Evolutionary conservation across 2,797 vertebrate species (phyloP), one percentile per base, ranked within the genome.

Genomic region (Trachops cirrhosus): DNA sequence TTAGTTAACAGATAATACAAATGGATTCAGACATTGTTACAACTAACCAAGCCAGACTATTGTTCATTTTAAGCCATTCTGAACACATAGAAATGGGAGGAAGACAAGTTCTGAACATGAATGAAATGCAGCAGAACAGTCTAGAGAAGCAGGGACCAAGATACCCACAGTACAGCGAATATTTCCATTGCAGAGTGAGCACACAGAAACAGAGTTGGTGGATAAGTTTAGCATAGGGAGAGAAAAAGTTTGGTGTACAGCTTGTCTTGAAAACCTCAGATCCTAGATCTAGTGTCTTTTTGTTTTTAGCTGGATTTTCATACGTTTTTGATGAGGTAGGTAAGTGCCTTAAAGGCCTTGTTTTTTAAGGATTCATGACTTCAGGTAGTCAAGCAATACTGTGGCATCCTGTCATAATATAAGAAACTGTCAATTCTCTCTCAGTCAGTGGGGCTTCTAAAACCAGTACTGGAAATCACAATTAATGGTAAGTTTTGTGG

Each of bases 1-100:
- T 29, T 50, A 50, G 1, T 64, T 74, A 34, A 39, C 8, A 24
- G 24, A 89, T 21, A 95, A 83, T 74, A 73, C 96, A 87, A 86
- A 50, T 9, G 0, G 24, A 64, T 71, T 84, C 39, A 52, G 24
- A 83, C 9, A 32, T 48, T 54, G 39, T 24, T 77, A 41, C 0
- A 12, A 78, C 37, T 70, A 86, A 16, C 39, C 9, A 50, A 62
- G 22, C 6, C 4, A 86, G 12, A 6, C 22, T 34, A 15, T 41
- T 26, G 32, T 64, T 87, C 68, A 29, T 32, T 34, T 73, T 67
- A 37, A 2, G 29, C 5, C 37, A 54, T 48, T 71, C 37, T 70
- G 39, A 89, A 32, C 2, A 44, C 68, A 46, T 32, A 73, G 14
- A 48, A 6, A 3, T 54, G n/a, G 19, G 5, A 77, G 29, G n/a